Evolutionary conservation across 2,888 invertebrate genomes (phyloP).

Genomic region (Rosalia funebris): DNA sequence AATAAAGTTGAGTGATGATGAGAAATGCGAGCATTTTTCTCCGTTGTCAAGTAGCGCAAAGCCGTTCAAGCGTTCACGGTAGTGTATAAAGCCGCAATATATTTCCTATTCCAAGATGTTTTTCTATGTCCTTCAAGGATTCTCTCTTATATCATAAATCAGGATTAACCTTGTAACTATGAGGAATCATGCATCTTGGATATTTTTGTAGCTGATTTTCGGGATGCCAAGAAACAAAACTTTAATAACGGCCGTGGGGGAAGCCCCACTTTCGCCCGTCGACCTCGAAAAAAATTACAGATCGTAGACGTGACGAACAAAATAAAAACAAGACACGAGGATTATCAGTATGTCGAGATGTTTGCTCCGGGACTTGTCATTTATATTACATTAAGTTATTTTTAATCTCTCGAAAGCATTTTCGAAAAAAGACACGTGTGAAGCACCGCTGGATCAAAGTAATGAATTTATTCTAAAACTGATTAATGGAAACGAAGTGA

Average conservation of each 20-base stretch:
- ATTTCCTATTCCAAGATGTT: constrained; percentile 57
- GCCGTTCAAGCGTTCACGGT: constrained; percentile 50
- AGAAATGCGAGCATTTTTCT: constrained; percentile 58
- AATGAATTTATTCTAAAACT: no score
- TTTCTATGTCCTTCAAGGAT: constrained; percentile 55
- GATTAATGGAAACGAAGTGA: no score
- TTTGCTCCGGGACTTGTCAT: no score
- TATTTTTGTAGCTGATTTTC: constrained; percentile 24
- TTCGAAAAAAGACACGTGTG: no score
- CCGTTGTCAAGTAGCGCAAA: constrained; percentile 55
- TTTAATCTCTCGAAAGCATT: no score
- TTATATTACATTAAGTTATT: no score
- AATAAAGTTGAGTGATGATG: constrained; percentile 58
- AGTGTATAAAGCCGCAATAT: constrained; percentile 56
- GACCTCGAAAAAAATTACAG: no score
- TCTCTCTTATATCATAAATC: constrained; percentile 56
- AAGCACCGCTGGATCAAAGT: no score
- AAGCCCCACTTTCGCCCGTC: no score
- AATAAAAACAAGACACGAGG: no score
- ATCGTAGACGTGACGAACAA: no score
- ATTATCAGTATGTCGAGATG: no score
- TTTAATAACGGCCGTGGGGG: background rate
- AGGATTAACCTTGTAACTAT: constrained; percentile 57
- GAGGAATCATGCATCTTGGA: constrained; percentile 46
- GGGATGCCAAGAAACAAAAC: constrained; percentile 17